These are phyloP conservation scores for Escarpia spicata DNA, from an alignment of 2,888 invertebrate species.

Conservation along the genomic window DNA sequence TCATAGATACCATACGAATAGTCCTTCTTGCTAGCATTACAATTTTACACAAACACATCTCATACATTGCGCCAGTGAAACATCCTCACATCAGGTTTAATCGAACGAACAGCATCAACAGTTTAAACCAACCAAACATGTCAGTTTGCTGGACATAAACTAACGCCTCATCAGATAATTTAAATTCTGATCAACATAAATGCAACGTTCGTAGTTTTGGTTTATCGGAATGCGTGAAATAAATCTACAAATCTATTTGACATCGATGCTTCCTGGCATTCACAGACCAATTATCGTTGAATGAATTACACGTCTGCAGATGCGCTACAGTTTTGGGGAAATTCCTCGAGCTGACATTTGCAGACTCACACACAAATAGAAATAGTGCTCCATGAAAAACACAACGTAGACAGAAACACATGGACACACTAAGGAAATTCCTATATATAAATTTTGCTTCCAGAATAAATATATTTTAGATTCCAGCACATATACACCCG, in stretches of 20 bases:
- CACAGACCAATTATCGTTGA: background rate
- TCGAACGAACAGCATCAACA: background rate
- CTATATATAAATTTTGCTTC: background rate
- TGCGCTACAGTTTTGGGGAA: background rate
- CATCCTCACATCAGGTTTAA: background rate
- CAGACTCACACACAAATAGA: background rate
- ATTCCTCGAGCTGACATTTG: constrained; percentile 3
- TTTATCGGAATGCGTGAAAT: background rate
- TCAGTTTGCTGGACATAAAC: background rate
- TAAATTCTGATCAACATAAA: background rate
- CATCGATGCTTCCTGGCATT: background rate
- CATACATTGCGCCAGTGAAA: background rate
- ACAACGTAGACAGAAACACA: background rate
- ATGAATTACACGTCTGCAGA: background rate
- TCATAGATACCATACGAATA: background rate
- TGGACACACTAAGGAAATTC: background rate
- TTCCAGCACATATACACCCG: background rate
- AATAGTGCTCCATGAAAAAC: background rate
- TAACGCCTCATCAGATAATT: background rate
- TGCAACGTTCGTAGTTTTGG: background rate
- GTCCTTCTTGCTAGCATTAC: background rate
- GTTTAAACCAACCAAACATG: background rate
- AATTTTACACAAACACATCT: background rate
- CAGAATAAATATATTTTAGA: background rate
- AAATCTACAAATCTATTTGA: background rate